These are phyloP conservation scores for Choristoneura fumiferana DNA, from an alignment of 1,140 invertebrate species.

Conservation along the genomic window DNA sequence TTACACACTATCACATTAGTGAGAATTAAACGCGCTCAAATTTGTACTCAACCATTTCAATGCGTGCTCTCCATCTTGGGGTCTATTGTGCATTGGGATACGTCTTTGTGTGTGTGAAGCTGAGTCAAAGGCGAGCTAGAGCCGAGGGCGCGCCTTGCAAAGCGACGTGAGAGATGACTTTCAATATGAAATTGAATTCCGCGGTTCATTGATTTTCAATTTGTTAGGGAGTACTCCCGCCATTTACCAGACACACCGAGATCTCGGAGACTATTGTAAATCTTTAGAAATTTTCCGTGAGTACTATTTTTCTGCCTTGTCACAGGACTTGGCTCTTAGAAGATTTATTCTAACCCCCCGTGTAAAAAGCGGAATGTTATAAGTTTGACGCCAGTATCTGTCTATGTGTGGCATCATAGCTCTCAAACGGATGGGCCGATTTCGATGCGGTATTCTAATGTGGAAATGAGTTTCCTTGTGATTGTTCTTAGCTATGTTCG, in stretches of 20 bases:
- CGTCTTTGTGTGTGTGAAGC: slow-evolving; percentile 47
- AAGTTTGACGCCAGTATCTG: too few relatives aligned
- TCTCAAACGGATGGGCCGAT: too few relatives aligned
- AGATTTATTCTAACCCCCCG: too few relatives aligned
- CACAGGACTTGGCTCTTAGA: neutral
- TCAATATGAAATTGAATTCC: slow-evolving; percentile 79
- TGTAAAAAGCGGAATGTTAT: too few relatives aligned
- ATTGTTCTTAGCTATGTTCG: too few relatives aligned
- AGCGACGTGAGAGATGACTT: slow-evolving; percentile 69
- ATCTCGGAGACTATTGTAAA: slow-evolving; percentile 51
- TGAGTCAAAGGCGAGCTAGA: slow-evolving; percentile 55
- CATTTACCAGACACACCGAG: slow-evolving; percentile 53
- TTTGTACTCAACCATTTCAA: neutral
- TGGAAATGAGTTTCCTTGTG: too few relatives aligned
- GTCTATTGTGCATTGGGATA: slow-evolving; percentile 37
- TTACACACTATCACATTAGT: too few relatives aligned
- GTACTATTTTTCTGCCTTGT: slow-evolving; percentile 33
- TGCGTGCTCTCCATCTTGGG: slow-evolving; percentile 4
- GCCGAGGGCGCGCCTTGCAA: slow-evolving; percentile 43
- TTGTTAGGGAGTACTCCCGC: slow-evolving; percentile 58
- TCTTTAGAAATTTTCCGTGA: slow-evolving; percentile 42
- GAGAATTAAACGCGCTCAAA: neutral
- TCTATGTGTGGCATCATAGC: too few relatives aligned
- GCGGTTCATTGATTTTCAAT: slow-evolving; percentile 78
- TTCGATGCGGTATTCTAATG: too few relatives aligned